Evolutionary conservation across 2,888 invertebrate species (phyloP).

Genomic region (Eupithecia dodoneata): DNA sequence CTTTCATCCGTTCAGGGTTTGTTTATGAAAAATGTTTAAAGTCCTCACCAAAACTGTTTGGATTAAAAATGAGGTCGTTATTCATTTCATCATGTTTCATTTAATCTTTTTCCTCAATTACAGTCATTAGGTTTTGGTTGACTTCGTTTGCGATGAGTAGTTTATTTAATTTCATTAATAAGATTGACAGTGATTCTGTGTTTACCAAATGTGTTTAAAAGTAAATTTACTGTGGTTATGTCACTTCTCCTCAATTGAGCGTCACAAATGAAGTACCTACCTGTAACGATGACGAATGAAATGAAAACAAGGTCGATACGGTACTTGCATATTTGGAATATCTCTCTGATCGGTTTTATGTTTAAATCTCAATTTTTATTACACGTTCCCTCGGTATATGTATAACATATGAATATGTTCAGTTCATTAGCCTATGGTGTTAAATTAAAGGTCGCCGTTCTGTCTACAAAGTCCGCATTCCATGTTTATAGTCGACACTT

Average conservation of each 20-base stretch:
- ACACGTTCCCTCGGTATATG: not conserved
- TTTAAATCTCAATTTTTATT: not conserved
- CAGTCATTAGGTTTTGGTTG: constrained; percentile 30
- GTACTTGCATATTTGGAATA: constrained; percentile 72
- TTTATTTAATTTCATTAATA: constrained; percentile 41
- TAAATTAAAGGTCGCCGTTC: constrained; percentile 12
- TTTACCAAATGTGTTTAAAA: constrained; percentile 20
- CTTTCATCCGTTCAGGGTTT: constrained; percentile 51
- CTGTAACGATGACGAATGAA: constrained; percentile 63
- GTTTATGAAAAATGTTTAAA: constrained; percentile 50
- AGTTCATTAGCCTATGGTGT: not conserved
- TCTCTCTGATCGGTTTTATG: constrained; percentile 50
- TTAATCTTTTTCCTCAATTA: constrained; percentile 31
- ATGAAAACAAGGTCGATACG: constrained; percentile 80
- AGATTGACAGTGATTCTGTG: constrained; percentile 29
- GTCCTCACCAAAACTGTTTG: constrained; percentile 49
- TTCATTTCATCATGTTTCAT: constrained; percentile 41
- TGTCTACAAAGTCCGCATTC: constrained; percentile 3
- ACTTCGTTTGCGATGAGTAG: constrained; percentile 36
- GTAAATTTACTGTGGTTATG: constrained; percentile 52
- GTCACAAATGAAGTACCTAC: constrained; percentile 47
- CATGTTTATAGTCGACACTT: constrained; percentile 45
- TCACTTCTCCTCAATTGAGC: constrained; percentile 61
- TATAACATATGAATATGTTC: not conserved
- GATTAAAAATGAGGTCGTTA: constrained; percentile 44